Percentiles rank a stretch among this genome's conserved stretches.
These are phyloP conservation scores for Lagopus muta DNA, from an alignment of 2,113 vertebrate species.

Conservation along the genomic window DNA sequence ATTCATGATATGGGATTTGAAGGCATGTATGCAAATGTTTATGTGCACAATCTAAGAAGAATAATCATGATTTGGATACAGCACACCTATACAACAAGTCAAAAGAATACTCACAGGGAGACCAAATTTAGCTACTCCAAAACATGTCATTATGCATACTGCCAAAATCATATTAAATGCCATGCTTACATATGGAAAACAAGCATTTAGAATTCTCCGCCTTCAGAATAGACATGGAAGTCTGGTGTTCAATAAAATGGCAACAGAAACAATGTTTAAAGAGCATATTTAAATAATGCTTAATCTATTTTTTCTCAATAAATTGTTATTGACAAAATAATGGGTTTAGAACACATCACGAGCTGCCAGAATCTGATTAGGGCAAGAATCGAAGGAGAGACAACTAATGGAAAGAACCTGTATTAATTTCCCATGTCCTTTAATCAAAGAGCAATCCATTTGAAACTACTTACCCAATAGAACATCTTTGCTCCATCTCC, in stretches of 20 bases:
- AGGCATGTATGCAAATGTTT: background rate
- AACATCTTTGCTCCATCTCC: background rate
- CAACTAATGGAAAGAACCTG: background rate
- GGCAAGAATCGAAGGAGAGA: background rate
- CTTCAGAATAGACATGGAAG: constrained; percentile 17
- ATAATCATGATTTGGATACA: constrained; percentile 48
- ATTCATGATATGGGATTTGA: constrained; percentile 17
- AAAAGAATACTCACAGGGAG: constrained; percentile 59
- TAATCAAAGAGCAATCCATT: background rate
- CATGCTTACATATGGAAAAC: constrained; percentile 61
- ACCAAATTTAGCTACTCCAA: constrained; percentile 65
- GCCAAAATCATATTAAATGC: constrained; percentile 58
- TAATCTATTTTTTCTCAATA: constrained; percentile 53
- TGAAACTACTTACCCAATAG: background rate
- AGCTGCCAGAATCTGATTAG: background rate
- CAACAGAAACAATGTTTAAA: constrained; percentile 31
- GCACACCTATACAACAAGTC: constrained; percentile 55
- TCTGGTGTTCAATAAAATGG: constrained; percentile 24
- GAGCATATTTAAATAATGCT: constrained; percentile 1
- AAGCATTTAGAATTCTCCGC: constrained; percentile 16
- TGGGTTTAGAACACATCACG: background rate
- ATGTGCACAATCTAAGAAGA: background rate
- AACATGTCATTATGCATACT: constrained; percentile 66
- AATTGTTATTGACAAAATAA: constrained; percentile 49
- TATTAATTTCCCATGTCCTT: constrained; percentile 7